These are phyloP conservation scores for Prionailurus bengalensis DNA, from an alignment of 2,113 vertebrate genomes.

Conservation along the genomic window DNA sequence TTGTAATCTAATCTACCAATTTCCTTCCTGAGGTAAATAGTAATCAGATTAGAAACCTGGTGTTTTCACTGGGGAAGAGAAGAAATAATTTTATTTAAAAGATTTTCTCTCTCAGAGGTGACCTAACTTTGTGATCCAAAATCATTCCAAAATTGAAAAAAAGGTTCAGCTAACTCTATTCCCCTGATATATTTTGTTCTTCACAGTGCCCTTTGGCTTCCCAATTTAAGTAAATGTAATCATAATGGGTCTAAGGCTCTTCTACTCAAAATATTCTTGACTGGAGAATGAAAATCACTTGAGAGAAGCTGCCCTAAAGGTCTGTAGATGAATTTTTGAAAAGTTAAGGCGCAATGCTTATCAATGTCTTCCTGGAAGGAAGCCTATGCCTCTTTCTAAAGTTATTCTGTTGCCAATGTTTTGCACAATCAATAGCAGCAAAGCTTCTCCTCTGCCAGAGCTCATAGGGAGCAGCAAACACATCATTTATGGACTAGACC, in stretches of 20 bases:
- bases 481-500: neutral
- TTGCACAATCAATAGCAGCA: neutral
- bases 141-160: slow-evolving; percentile 21
- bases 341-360: neutral
- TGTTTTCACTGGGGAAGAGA: slow-evolving; percentile 55
- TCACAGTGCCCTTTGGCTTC: neutral
- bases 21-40: slow-evolving; percentile 83
- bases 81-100: slow-evolving; percentile 65
- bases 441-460: neutral
- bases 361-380: neutral
- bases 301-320: neutral
- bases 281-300: neutral
- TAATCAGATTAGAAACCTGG: slow-evolving; percentile 79
- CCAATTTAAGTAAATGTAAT: slow-evolving; percentile 20
- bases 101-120: slow-evolving; percentile 66
- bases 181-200: neutral
- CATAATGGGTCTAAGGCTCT: neutral
- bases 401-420: neutral
- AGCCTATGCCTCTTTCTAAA: neutral
- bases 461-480: neutral
- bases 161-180: neutral
- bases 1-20: slow-evolving; percentile 83
- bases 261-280: slow-evolving; percentile 48
- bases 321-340: slow-evolving; percentile 39
- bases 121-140: slow-evolving; percentile 51